phyloP scores from a whole-genome alignment of 2,888 invertebrate species.

The Pantelozetes paolii region DNA sequence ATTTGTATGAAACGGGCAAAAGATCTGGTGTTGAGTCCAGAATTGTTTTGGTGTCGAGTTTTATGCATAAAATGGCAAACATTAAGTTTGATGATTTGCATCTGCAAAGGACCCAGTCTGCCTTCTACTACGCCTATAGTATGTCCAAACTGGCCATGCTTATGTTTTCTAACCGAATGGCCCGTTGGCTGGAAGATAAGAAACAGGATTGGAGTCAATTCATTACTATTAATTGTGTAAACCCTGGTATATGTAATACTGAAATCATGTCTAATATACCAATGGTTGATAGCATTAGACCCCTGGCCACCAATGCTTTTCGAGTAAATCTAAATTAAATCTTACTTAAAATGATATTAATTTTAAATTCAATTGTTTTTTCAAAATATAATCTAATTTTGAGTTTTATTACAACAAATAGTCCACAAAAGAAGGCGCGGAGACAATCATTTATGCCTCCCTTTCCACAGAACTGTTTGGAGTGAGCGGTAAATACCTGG shows the following conservation, averaged over 20 bases:
- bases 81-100: conserved; percentile 74
- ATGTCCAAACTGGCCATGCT: conserved; percentile 79
- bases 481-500: conserved; percentile 73
- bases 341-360: not conserved
- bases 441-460: conserved; percentile 69
- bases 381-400: not conserved
- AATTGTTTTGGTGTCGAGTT: conserved; percentile 80
- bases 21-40: conserved; percentile 60
- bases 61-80: conserved; percentile 68
- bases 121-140: conserved; percentile 62
- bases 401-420: conserved; percentile 50
- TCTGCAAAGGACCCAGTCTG: conserved; percentile 55
- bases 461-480: conserved; percentile 68
- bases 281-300: not conserved
- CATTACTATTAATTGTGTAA: conserved; percentile 68
- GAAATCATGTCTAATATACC: conserved; percentile 53
- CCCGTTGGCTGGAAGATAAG: conserved; percentile 59
- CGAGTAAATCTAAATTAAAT: not conserved
- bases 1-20: conserved; percentile 62
- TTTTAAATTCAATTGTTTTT: not conserved
- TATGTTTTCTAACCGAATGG: conserved; percentile 62
- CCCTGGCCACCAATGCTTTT: not conserved
- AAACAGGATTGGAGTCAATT: not conserved
- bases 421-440: conserved; percentile 74
- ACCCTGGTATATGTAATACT: conserved; percentile 82